These are phyloP conservation scores for Lepas anatifera DNA, from an alignment of 2,888 invertebrate species.

Conservation along the genomic window DNA sequence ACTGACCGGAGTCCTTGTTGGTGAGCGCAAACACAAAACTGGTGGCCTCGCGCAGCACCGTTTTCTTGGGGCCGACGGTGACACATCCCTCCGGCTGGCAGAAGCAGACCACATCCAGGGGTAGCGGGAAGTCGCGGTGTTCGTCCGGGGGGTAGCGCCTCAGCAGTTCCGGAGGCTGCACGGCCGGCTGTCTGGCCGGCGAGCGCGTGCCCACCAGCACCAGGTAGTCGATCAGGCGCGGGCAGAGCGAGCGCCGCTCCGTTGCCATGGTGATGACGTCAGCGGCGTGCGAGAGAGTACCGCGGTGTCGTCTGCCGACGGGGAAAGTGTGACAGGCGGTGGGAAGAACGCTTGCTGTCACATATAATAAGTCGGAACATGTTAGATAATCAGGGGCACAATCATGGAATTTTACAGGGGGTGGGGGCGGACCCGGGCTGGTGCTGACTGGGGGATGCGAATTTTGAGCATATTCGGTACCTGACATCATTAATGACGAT, in stretches of 20 bases:
- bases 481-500: no score
- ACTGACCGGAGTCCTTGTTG: constrained; percentile 88
- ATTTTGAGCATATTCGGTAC: no score
- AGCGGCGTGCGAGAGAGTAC: not conserved
- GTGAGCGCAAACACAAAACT: constrained; percentile 97
- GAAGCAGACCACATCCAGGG: constrained; percentile 97
- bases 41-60: constrained; percentile 73
- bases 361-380: no score
- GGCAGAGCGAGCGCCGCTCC: constrained; percentile 38
- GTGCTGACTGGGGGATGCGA: no score
- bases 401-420: no score
- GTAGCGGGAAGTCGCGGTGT: constrained; percentile 92
- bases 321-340: no score
- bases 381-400: no score
- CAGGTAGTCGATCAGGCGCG: constrained; percentile 69
- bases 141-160: constrained; percentile 91
- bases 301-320: not conserved
- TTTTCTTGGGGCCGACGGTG: constrained; percentile 69
- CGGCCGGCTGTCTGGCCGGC: constrained; percentile 45
- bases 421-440: no score
- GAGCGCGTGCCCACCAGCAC: constrained; percentile 84
- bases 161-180: constrained; percentile 81
- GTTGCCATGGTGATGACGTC: constrained; percentile 14
- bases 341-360: no score
- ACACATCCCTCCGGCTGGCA: constrained; percentile 98